These are phyloP conservation scores for Ophion slaviceki DNA, from an alignment of 2,888 invertebrate species.

Conservation along the genomic window DNA sequence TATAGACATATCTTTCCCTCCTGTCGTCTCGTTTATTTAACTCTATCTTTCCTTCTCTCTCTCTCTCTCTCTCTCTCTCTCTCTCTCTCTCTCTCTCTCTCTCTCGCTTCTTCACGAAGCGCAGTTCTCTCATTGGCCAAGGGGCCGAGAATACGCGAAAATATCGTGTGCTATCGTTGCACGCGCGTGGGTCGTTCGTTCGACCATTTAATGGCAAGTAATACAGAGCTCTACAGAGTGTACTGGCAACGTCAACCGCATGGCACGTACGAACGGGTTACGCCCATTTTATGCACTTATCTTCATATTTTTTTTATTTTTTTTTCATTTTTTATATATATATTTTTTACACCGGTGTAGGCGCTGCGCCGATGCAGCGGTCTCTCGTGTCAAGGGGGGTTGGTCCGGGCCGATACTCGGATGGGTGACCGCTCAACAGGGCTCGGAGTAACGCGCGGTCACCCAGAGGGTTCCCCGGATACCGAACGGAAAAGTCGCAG, in stretches of 20 bases:
- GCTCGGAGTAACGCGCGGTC: background rate
- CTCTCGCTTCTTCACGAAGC: conserved; percentile 4
- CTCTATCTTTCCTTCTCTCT: conserved; percentile 43
- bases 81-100: conserved; percentile 37
- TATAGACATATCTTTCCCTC: conserved; percentile 41
- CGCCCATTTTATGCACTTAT: conserved; percentile 53
- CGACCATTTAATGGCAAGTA: conserved; percentile 63
- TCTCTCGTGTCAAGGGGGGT: background rate
- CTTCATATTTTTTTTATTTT: background rate
- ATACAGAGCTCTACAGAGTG: conserved; percentile 33
- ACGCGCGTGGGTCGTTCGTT: conserved; percentile 57
- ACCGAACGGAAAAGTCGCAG: background rate
- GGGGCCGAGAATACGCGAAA: conserved; percentile 52
- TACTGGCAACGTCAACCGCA: conserved; percentile 15
- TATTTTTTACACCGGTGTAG: background rate
- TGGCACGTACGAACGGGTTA: conserved; percentile 33
- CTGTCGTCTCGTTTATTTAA: conserved; percentile 54
- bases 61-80: conserved; percentile 28
- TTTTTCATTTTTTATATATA: background rate
- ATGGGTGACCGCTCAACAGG: background rate
- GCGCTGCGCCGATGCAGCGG: background rate
- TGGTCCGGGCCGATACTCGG: background rate
- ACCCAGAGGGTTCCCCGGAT: background rate
- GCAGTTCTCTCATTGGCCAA: conserved; percentile 58
- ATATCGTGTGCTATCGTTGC: conserved; percentile 52